Evolutionary conservation across 1,140 invertebrate genomes (phyloP).

Genomic region (Pentalonia nigronervosa): DNA sequence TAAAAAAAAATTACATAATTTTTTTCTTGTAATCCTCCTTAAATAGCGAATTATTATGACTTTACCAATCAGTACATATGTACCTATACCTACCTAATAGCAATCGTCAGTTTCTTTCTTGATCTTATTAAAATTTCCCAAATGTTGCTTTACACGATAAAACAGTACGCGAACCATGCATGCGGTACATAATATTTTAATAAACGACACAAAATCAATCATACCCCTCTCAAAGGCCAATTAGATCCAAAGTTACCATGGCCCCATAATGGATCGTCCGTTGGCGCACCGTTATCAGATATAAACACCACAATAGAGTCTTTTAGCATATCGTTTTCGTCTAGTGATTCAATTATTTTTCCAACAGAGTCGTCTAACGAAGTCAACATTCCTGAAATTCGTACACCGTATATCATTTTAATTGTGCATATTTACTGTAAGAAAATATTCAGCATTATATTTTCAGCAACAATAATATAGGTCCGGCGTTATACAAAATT

Average conservation of each 20-base stretch:
- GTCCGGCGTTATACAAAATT: no score
- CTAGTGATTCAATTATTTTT: constrained; percentile 69
- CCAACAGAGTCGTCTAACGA: constrained; percentile 77
- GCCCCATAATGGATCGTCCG: constrained; percentile 63
- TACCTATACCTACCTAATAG: no score
- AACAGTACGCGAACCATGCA: background rate
- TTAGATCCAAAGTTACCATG: constrained; percentile 72
- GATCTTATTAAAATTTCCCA: background rate
- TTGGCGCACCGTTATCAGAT: constrained; percentile 72
- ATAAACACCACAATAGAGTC: constrained; percentile 72
- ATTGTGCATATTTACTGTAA: background rate
- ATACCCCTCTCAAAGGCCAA: constrained; percentile 72
- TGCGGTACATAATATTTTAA: background rate
- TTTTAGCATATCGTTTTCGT: constrained; percentile 68
- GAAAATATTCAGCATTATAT: no score
- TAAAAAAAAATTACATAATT: no score
- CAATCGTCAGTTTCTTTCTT: background rate
- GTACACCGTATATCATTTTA: background rate
- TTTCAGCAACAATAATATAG: no score
- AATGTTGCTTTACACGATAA: background rate
- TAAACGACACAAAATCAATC: background rate
- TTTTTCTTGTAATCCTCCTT: no score
- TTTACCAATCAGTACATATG: no score
- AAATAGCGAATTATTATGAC: no score
- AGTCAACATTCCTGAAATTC: constrained; percentile 71